These are phyloP conservation scores for Calidris pygmaea DNA, from an alignment of 2,113 vertebrate species.

Conservation along the genomic window DNA sequence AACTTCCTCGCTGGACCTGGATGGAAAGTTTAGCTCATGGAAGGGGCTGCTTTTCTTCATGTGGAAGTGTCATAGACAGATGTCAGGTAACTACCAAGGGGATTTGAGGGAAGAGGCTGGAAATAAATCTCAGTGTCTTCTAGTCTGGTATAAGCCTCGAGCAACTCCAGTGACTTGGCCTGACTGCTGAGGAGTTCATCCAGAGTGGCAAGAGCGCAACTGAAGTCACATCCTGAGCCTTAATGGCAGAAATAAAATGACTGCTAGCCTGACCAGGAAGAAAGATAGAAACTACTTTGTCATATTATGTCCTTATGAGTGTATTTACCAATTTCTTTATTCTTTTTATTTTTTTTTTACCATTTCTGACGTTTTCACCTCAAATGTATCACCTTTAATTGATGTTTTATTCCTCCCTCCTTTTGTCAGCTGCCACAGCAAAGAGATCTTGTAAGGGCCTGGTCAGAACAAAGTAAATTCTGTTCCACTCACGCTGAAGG, in stretches of 20 bases:
- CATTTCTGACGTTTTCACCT: background rate
- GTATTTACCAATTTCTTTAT: background rate
- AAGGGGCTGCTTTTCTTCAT: background rate
- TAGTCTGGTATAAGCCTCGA: background rate
- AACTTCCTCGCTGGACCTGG: background rate
- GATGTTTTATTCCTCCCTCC: background rate
- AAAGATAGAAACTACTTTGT: background rate
- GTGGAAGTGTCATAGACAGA: background rate
- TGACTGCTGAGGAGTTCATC: background rate
- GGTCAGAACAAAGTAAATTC: conserved; percentile 23
- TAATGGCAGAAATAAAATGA: conserved; percentile 1
- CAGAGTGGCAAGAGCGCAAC: background rate
- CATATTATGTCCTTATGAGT: background rate
- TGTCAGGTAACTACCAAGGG: background rate
- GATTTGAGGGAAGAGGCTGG: background rate
- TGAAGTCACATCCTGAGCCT: background rate
- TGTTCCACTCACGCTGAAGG: background rate
- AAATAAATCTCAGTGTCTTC: background rate
- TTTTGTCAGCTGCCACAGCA: background rate
- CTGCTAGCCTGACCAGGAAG: background rate
- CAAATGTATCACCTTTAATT: background rate
- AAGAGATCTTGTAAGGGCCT: background rate
- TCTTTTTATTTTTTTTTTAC: background rate
- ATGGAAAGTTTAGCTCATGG: background rate
- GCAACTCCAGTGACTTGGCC: background rate